These are phyloP conservation scores for Agonopterix heracliana DNA, from an alignment of 2,888 invertebrate species.

Conservation along the genomic window DNA sequence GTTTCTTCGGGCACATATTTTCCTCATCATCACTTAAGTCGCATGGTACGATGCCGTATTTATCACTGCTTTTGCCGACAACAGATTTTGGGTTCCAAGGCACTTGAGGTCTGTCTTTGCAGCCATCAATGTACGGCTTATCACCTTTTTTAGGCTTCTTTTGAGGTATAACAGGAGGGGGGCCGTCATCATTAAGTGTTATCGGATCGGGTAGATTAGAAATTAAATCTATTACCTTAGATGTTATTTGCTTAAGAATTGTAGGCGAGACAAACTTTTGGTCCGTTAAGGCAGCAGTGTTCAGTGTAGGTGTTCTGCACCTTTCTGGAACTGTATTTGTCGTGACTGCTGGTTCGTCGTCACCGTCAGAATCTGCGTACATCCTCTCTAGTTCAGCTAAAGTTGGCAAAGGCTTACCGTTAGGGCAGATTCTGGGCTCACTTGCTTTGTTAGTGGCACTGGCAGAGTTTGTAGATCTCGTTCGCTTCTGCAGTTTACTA, in stretches of 20 bases:
- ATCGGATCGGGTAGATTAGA: slow-evolving; percentile 7
- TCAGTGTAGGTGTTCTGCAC: slow-evolving; percentile 5
- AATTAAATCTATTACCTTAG: slow-evolving; percentile 17
- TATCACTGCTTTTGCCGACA: slow-evolving; percentile 23
- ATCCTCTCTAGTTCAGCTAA: slow-evolving; percentile 33
- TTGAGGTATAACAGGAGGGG: slow-evolving; percentile 22
- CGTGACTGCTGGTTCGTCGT: slow-evolving; percentile 10
- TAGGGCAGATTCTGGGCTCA: slow-evolving; percentile 19
- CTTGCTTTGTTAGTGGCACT: not conserved
- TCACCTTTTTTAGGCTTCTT: slow-evolving; percentile 27
- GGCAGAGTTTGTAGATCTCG: not conserved
- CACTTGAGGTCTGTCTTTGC: slow-evolving; percentile 24
- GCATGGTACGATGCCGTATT: slow-evolving; percentile 21
- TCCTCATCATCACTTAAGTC: slow-evolving; percentile 14
- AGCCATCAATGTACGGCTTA: slow-evolving; percentile 32
- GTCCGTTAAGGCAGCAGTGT: not conserved
- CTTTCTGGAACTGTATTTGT: not conserved
- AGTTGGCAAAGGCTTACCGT: slow-evolving; percentile 34
- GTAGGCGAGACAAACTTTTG: slow-evolving; percentile 13
- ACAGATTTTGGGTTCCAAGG: slow-evolving; percentile 15
- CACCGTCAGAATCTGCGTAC: slow-evolving; percentile 30
- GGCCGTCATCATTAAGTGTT: slow-evolving; percentile 11
- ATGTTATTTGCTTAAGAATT: slow-evolving; percentile 17
- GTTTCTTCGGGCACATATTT: slow-evolving; percentile 11
- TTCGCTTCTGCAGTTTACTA: slow-evolving; percentile 12